Conservation (phyloP, 1,140 invertebrate species). For the Eriocheir sinensis region DNA sequence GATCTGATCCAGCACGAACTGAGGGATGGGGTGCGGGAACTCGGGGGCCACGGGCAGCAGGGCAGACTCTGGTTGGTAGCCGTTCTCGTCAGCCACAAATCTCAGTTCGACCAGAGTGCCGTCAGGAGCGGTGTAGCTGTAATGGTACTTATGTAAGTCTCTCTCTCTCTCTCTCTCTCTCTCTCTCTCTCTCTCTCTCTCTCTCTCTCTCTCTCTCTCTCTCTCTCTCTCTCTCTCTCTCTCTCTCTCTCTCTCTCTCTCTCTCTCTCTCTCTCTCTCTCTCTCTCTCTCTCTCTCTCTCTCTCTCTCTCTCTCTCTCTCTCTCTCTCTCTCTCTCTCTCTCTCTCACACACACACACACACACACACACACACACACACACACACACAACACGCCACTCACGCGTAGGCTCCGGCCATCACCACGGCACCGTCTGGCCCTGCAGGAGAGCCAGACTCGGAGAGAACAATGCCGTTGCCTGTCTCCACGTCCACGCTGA, state of each 20-base stretch:
- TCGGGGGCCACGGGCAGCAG: slow-evolving; percentile 75
- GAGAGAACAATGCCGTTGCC: slow-evolving; percentile 66
- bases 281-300: neutral
- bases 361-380: no score
- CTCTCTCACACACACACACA: neutral
- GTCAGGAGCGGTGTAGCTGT: slow-evolving; percentile 74
- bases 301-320: neutral
- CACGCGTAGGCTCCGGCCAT: slow-evolving; percentile 69
- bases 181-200: neutral
- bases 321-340: neutral
- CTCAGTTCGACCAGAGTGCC: slow-evolving; percentile 67
- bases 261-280: neutral
- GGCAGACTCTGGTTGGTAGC: slow-evolving; percentile 74
- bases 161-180: neutral
- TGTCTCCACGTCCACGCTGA: slow-evolving; percentile 74
- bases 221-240: slow-evolving; percentile 9
- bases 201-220: slow-evolving; percentile 6
- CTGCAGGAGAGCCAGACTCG: slow-evolving; percentile 66
- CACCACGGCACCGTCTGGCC: slow-evolving; percentile 59
- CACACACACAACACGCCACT: slow-evolving; percentile 39
- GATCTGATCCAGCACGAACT: slow-evolving; percentile 77
- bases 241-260: neutral
- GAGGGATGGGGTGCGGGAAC: slow-evolving; percentile 69
- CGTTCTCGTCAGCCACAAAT: slow-evolving; percentile 77
- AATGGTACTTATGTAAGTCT: no score